phyloP scores from a whole-genome alignment of 2,113 vertebrate genomes.

The Semicossyphus pulcher region DNA sequence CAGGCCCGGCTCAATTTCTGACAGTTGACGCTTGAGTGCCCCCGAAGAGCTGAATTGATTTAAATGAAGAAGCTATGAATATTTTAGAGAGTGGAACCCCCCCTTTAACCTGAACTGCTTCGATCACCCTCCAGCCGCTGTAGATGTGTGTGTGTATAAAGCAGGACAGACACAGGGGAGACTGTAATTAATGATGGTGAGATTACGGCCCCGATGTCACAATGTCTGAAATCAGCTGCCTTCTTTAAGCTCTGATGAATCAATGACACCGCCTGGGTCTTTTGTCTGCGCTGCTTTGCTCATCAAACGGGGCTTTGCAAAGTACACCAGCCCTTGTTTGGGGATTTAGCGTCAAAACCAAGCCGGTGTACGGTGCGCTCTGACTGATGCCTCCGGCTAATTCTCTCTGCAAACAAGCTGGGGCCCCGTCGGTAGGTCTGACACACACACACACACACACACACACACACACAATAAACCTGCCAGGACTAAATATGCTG shows the following conservation, averaged over 20 bases:
- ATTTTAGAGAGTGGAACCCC: constrained; percentile 76
- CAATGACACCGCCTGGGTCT: constrained; percentile 70
- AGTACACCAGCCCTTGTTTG: constrained; percentile 72
- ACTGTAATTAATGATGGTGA: constrained; percentile 79
- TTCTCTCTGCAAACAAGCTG: constrained; percentile 68
- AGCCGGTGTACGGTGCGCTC: constrained; percentile 56
- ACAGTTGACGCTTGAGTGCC: constrained; percentile 77
- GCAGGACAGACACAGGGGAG: constrained; percentile 30
- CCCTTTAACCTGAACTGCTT: constrained; percentile 71
- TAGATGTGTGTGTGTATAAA: constrained; percentile 10
- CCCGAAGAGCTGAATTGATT: constrained; percentile 79
- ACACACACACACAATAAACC: constrained; percentile 14
- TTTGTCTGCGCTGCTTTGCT: constrained; percentile 66
- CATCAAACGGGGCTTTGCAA: constrained; percentile 77
- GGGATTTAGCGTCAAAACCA: constrained; percentile 72
- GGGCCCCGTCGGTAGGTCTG: constrained; percentile 41
- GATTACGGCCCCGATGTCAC: constrained; percentile 73
- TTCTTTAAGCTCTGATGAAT: constrained; percentile 73
- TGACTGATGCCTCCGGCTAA: constrained; percentile 66
- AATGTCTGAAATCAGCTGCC: constrained; percentile 67
- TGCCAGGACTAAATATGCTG: constrained; percentile 7
- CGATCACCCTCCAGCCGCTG: constrained; percentile 40
- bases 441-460: too few relatives aligned
- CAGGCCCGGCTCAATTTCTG: constrained; percentile 79
- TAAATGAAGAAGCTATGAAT: constrained; percentile 86